Base-by-base conservation (phyloP, 2,797 vertebrate genomes). In the Perodicticus potto region DNA sequence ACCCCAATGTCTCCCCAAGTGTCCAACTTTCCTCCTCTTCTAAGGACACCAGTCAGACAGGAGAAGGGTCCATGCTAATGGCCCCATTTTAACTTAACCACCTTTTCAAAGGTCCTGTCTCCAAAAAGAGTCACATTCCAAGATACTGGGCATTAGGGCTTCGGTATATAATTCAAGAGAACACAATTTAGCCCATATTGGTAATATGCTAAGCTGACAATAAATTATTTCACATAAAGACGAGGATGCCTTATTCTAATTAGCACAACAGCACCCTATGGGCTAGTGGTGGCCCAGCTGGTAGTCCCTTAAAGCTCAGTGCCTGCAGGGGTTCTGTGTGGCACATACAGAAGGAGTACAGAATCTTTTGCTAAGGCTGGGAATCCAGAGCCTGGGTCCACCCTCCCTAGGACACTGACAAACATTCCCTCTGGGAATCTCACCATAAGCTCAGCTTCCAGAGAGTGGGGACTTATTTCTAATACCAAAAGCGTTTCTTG, bases 51-150 rank as follows among this genome's bases (percentile, higher is more conserved):
- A 7, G 78, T 86, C 40, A 19, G 14, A 34, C 53, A 61, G 57
- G 34, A 65, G 67, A 43, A 67, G 34, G 49, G 57, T 45, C 67
- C 37, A 37, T 40, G 7, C 45, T 25, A 3, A 7, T 1, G 70
- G 70, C 45, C 70, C 89, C n/a, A 32, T 86, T 93, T 94, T 91
- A 59, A 93, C 22, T 37, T 61, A 34, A 53, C 77, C 57, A n/a
- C 20, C 61, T 92, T 29, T 74, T 93, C 25, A 40, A 45, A 80
- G 34, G 23, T 7, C 12, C 32, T 23, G 1, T 70, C 22, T 87
- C 49, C 27, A 80, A 63, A 80, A 61, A 43, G 9, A 72, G 88
- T 81, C 63, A 19, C 69, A 8, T 83, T 65, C 37, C 70, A 29
- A 77, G 19, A 8, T 17, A 7, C 11, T 57, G 27, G 23, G 53